Conservation (phyloP, 2,888 invertebrate species). For the Oligia fasciuncula region DNA sequence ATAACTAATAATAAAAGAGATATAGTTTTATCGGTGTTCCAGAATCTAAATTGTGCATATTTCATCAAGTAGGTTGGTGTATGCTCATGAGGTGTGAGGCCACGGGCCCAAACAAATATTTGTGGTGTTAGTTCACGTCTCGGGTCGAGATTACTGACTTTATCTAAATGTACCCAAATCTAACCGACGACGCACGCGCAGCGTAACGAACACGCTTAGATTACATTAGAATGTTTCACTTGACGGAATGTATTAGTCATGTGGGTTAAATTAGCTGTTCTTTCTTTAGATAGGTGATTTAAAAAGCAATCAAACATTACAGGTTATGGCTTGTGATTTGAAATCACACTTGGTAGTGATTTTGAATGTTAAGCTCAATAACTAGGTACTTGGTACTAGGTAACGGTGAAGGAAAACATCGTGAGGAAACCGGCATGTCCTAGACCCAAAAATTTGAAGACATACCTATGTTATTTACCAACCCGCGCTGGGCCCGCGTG, state of each 20-base stretch:
- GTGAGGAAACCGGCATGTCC: too few species aligned
- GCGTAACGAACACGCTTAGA: constrained; percentile 51
- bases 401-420: too few species aligned
- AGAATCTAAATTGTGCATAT: constrained; percentile 60
- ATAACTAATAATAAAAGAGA: constrained; percentile 17
- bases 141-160: constrained; percentile 81
- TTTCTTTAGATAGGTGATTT: not conserved
- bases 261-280: not conserved
- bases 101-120: constrained; percentile 82
- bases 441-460: too few species aligned
- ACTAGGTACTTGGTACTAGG: not conserved
- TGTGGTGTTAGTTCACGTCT: constrained; percentile 78
- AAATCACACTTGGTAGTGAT: not conserved
- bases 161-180: constrained; percentile 82
- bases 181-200: constrained; percentile 73
- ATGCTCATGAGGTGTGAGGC: constrained; percentile 72
- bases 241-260: constrained; percentile 44
- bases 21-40: constrained; percentile 47
- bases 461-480: too few species aligned
- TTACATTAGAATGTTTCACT: constrained; percentile 61
- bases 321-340: not conserved
- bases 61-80: constrained; percentile 58
- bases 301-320: not conserved
- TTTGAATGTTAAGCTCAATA: not conserved
- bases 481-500: too few species aligned